A percentile compares a stretch with the other conserved stretches of the same genome.
These are phyloP conservation scores for Empis livida DNA, from an alignment of 2,888 invertebrate species.

Conservation along the genomic window DNA sequence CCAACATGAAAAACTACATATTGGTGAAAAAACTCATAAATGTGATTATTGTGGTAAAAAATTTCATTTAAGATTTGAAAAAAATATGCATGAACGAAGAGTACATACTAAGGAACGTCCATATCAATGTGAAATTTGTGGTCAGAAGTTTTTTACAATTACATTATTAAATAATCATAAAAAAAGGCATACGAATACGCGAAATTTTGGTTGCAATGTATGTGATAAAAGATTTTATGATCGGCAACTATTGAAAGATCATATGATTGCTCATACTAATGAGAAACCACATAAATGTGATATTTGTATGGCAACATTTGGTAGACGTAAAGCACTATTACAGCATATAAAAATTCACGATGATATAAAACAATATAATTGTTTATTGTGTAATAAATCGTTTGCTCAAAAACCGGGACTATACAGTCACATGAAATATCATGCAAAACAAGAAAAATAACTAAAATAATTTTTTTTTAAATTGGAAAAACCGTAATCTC, in stretches of 20 bases:
- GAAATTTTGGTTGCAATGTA: not conserved
- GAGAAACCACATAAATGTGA: not conserved
- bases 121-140: too few relatives aligned
- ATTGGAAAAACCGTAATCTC: too few relatives aligned
- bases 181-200: not conserved
- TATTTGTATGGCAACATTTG: not conserved
- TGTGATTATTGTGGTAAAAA: too few relatives aligned
- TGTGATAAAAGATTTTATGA: not conserved
- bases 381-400: not conserved
- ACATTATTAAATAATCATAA: not conserved
- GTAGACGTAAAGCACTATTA: not conserved
- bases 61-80: too few relatives aligned
- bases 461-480: too few relatives aligned
- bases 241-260: not conserved
- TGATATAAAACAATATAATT: not conserved
- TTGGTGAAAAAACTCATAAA: too few relatives aligned
- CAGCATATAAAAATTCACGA: not conserved
- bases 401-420: not conserved
- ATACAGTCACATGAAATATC: not conserved
- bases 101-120: too few relatives aligned
- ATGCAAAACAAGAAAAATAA: too few relatives aligned
- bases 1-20: too few relatives aligned
- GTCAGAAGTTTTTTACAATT: too few relatives aligned
- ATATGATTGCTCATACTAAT: not conserved
- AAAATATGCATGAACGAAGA: too few relatives aligned